phyloP scores from a whole-genome alignment of 1,140 invertebrate genomes.

The Sminthurinus signatus region DNA sequence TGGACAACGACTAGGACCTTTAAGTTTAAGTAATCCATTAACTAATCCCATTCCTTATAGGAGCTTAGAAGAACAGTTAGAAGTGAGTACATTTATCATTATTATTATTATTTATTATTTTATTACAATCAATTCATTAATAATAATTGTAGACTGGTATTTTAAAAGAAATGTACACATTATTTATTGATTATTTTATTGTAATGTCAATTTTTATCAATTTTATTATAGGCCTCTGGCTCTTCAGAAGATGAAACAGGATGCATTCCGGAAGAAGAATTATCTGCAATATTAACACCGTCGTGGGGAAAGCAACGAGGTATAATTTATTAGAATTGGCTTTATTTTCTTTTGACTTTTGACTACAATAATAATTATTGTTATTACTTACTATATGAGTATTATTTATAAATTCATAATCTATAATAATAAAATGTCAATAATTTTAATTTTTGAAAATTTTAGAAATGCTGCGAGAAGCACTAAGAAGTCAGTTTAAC shows the following conservation, averaged over 20 bases:
- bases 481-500: slow-evolving; percentile 15
- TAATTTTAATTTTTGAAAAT: no score
- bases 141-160: not conserved
- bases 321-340: no score
- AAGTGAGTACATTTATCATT: slow-evolving; percentile 17
- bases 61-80: slow-evolving; percentile 32
- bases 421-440: no score
- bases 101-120: not conserved
- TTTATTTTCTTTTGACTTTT: no score
- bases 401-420: no score
- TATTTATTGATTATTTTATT: not conserved
- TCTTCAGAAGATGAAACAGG: slow-evolving; percentile 29
- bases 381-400: no score
- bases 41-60: slow-evolving; percentile 21
- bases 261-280: slow-evolving; percentile 27
- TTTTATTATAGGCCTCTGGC: slow-evolving; percentile 15
- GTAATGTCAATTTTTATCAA: not conserved
- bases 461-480: slow-evolving; percentile 25
- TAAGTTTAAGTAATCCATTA: no score
- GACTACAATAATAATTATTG: no score
- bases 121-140: not conserved
- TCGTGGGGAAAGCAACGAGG: slow-evolving; percentile 20
- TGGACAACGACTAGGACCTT: not conserved
- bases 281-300: slow-evolving; percentile 25
- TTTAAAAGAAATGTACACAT: not conserved